Evolutionary conservation across 2,888 invertebrate species (phyloP), one percentile per base, ranked within the genome.

Genomic region (Agrotis ipsilon): DNA sequence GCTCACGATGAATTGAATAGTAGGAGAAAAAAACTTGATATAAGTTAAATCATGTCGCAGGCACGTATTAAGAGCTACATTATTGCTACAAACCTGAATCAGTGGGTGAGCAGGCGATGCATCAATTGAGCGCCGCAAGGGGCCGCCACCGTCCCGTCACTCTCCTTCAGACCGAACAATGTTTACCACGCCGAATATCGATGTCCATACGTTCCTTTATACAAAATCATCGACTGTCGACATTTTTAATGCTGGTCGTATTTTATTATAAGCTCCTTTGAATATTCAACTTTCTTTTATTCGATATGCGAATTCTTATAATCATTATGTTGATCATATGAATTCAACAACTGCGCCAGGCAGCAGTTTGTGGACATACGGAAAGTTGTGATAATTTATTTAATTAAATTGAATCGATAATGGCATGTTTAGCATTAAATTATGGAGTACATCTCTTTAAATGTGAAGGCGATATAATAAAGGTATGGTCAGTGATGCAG

Each of bases 61-160:
- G 75, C 70, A 75, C 75, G 68, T 86, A 84, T 78, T 85, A 87
- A 84, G 83, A 83, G 77, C 69, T 86, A 85, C 87, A 86, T 87
- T 87, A 86, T 83, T 82, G 81, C 75, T 82, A 85, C 87, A 87
- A 87, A 87, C 87, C 82, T 78, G 88, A 88, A 87, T 89, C 86
- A 82, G 87, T 87, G 82, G 86, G 87, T 90, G 91, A 90, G 88
- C 93, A 91, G 90, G 90, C 93, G 92, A 95, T 95, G 94, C 94
- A 95, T 95, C 95, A 95, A 93, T 91, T 91, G 92, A 87, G 87
- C 95, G 88, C 95, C 85, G 92, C 94, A 88, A 93, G 95, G 95
- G 94, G 94, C 90, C 94, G 91, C 91, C 89, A 87, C 89, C 84
- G 83, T 82, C 85, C 86, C 86, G 89, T 89, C 89, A 89, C 88